Conservation (phyloP, 2,113 vertebrate genomes). For the Equus przewalskii region DNA sequence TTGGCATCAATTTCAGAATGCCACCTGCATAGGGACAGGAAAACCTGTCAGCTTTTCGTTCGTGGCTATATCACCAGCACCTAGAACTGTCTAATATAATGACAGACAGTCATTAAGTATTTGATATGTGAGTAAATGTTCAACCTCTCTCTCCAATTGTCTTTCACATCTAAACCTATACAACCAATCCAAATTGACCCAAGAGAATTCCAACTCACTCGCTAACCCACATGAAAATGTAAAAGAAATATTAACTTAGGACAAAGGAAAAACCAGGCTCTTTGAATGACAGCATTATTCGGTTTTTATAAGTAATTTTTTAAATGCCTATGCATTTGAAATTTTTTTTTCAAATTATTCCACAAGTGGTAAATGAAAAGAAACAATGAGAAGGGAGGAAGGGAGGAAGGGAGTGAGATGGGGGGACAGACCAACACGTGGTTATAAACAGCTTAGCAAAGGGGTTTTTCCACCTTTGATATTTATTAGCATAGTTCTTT, state of each 20-base stretch:
- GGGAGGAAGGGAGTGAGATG: background rate
- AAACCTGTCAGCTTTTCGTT: background rate
- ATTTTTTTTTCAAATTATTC: constrained; percentile 9
- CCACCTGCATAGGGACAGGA: background rate
- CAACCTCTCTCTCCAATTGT: background rate
- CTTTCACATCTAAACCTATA: background rate
- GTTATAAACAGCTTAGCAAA: background rate
- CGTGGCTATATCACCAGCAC: background rate
- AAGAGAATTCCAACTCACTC: background rate
- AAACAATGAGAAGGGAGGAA: background rate
- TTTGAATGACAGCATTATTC: background rate
- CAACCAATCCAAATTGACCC: background rate
- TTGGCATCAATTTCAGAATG: background rate
- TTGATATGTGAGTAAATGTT: background rate
- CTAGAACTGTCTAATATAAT: background rate
- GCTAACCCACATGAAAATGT: background rate
- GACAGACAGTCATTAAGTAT: background rate
- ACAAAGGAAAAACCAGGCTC: background rate
- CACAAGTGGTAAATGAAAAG: constrained; percentile 61
- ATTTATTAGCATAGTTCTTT: background rate
- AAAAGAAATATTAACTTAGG: background rate
- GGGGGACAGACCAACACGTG: background rate
- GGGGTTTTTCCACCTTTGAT: background rate
- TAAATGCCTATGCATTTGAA: background rate
- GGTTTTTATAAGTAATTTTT: background rate